Percentiles rank a stretch among this genome's conserved stretches.
Evolutionary conservation across 2,888 invertebrate species (phyloP).

Genomic region (Archips xylosteana): DNA sequence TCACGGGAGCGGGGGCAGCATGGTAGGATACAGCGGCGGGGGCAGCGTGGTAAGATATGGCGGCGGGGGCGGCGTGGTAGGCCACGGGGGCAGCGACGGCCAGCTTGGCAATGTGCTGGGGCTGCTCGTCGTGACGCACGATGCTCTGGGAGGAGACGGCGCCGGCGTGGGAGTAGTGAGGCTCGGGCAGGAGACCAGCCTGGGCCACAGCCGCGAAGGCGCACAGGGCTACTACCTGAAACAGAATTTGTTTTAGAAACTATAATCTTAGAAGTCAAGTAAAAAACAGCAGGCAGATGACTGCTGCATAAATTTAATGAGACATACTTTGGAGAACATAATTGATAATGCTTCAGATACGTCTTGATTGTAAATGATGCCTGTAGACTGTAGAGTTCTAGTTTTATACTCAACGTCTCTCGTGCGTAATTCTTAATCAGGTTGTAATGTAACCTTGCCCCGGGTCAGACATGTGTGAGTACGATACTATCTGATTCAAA

Average conservation of each 20-base stretch:
- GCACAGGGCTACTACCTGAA: constrained; percentile 49
- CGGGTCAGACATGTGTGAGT: constrained; percentile 26
- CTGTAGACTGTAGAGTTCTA: neutral
- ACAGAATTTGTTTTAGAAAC: constrained; percentile 8
- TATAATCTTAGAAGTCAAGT: neutral
- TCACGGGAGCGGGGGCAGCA: constrained; percentile 48
- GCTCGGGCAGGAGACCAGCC: constrained; percentile 48
- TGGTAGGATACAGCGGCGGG: constrained; percentile 52
- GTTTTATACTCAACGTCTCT: constrained; percentile 18
- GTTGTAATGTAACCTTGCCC: constrained; percentile 7
- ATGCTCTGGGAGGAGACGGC: constrained; percentile 71
- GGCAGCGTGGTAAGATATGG: constrained; percentile 44
- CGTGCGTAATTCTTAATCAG: constrained; percentile 20
- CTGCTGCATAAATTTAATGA: neutral
- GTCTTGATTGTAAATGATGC: constrained; percentile 5
- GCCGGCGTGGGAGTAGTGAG: constrained; percentile 49
- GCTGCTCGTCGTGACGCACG: constrained; percentile 60
- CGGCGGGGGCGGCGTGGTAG: constrained; percentile 42
- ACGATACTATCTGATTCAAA: constrained; percentile 39
- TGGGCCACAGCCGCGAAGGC: constrained; percentile 52
- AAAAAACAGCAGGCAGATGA: neutral
- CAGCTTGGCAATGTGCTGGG: constrained; percentile 47
- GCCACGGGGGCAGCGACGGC: constrained; percentile 53
- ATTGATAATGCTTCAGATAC: constrained; percentile 17
- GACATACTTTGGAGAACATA: constrained; percentile 21